A percentile compares a stretch with the other conserved stretches of the same genome.
Conservation (phyloP, 1,140 invertebrate genomes). For the Tribolium madens region DNA sequence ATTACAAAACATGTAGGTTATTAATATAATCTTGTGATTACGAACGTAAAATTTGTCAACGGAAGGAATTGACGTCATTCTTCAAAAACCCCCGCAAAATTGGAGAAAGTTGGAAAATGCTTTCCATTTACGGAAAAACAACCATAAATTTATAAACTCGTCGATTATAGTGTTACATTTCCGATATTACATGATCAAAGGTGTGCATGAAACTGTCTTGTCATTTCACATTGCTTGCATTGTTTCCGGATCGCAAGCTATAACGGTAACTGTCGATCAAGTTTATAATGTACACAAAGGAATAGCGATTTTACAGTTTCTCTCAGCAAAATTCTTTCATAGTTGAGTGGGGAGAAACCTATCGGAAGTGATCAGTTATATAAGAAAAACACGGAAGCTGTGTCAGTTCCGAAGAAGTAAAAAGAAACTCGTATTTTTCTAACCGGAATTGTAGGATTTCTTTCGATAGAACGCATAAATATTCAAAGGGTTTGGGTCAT, state of each 20-base stretch:
- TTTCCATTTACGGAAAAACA: constrained; percentile 1
- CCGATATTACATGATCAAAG: constrained; percentile 20
- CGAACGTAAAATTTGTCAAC: neutral
- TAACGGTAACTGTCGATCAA: neutral
- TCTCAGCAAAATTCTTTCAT: neutral
- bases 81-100: neutral
- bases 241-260: constrained; percentile 5
- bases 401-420: neutral
- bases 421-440: neutral
- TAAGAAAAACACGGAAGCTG: neutral
- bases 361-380: neutral
- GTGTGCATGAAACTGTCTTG: neutral
- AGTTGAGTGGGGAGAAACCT: too few species aligned
- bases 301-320: neutral
- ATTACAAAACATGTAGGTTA: too few species aligned
- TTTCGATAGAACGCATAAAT: neutral
- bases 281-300: neutral
- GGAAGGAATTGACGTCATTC: neutral
- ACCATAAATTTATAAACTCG: neutral
- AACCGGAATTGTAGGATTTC: neutral
- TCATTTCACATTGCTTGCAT: constrained; percentile 4
- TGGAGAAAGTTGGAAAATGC: constrained; percentile 9
- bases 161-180: constrained; percentile 28
- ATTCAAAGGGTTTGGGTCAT: neutral
- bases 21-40: neutral